Evolutionary conservation across 2,888 invertebrate genomes (phyloP), one percentile per base, ranked within the genome.

Genomic region (Drosophila atripex): DNA sequence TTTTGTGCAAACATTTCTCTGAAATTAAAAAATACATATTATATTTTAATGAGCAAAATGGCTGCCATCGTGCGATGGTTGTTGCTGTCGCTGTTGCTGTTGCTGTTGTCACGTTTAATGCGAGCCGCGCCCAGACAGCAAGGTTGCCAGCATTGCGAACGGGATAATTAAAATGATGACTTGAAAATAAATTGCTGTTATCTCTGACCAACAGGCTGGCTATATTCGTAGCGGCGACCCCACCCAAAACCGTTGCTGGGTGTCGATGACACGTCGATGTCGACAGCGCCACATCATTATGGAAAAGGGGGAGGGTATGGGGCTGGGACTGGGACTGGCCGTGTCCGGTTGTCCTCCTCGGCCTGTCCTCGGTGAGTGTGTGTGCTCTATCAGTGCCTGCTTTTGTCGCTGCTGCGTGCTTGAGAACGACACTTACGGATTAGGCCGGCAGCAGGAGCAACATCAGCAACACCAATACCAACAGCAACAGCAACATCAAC

Each of bases 1-100:
- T 88, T 89, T 89, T 88, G 86, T 85, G 90, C 80, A 90, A 90
- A 90, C 89, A 90, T 90, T 90, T 89, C 89, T 86, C 82, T 84
- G 84, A 90, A 90, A 90, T 89, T 90, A 89, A 90, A 84, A 89
- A 90, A 89, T 89, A 88, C 88, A 89, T 89, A 89, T 89, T 89
- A 90, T 89, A 90, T 89, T 90, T 90, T 90, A 90, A 90, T 90
- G 90, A 90, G 89, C 89, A 89, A 88, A 89, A 88, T 90, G 89
- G 85, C 76, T 76, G 78, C 78, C 77, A 54, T 51, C 53, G 46
- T 45, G 49, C 43, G 59, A 25, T 35, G 52, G 65, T 54, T 68
- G 49, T 25, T 43, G 25, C 28, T 58, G 23, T 14, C 58, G 25
- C 7, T 52, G 57, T 28, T 64, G 43, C 41, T 70, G 71, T 59